These are phyloP conservation scores for Stramonita haemastoma DNA, from an alignment of 2,888 invertebrate species.

Conservation along the genomic window DNA sequence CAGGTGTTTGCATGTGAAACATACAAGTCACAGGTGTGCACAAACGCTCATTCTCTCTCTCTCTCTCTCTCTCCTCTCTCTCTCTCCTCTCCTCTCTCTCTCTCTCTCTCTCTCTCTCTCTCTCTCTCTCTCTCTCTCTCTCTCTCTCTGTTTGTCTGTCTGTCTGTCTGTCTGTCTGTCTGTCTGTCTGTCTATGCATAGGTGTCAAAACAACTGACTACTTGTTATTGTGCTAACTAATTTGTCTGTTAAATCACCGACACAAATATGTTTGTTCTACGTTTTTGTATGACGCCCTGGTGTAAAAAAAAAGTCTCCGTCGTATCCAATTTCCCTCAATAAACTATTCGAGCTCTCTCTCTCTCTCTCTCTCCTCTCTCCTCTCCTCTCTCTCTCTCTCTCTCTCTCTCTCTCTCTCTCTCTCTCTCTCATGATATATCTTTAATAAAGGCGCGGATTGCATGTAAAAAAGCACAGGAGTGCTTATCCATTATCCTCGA, in stretches of 20 bases:
- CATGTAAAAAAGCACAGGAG: too few relatives aligned
- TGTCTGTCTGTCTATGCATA: background rate
- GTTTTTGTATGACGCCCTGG: too few relatives aligned
- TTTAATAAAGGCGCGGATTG: too few relatives aligned
- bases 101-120: background rate
- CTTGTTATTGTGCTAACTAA: too few relatives aligned
- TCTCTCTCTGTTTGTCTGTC: background rate
- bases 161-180: background rate
- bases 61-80: background rate
- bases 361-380: background rate
- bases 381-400: background rate
- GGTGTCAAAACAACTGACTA: background rate
- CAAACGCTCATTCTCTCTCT: background rate
- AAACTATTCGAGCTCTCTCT: background rate
- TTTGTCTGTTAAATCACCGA: too few relatives aligned
- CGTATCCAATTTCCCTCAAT: background rate
- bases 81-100: background rate
- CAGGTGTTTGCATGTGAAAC: background rate
- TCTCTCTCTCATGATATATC: background rate
- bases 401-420: background rate
- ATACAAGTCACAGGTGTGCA: too few relatives aligned
- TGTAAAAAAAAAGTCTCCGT: too few relatives aligned
- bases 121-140: background rate
- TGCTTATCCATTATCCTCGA: too few relatives aligned
- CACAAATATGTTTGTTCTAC: too few relatives aligned